These are phyloP conservation scores for Zeugodacus cucurbitae DNA, from an alignment of 1,140 invertebrate genomes.

Conservation along the genomic window DNA sequence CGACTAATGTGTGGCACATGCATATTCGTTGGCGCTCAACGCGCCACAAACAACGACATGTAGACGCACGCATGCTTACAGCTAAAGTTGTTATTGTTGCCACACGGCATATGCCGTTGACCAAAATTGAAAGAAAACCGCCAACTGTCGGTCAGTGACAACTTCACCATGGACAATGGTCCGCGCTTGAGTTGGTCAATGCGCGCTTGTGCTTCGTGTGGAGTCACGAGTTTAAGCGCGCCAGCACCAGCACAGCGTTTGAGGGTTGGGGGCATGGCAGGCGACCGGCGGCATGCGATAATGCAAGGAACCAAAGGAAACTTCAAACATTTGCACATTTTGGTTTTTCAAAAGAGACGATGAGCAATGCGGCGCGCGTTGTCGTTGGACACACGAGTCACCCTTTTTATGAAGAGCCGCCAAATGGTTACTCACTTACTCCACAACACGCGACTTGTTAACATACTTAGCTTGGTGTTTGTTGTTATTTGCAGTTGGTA, in stretches of 20 bases:
- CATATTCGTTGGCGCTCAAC: background rate
- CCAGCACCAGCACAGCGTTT: background rate
- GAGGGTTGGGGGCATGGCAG: background rate
- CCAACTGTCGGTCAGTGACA: background rate
- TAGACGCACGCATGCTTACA: background rate
- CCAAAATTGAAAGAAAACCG: background rate
- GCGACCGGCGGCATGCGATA: background rate
- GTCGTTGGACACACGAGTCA: slow-evolving; percentile 11
- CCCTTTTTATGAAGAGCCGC: background rate
- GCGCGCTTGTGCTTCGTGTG: background rate
- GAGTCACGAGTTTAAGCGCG: background rate
- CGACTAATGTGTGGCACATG: background rate
- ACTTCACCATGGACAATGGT: background rate
- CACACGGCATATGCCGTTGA: background rate
- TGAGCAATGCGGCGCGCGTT: background rate
- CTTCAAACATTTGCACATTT: slow-evolving; percentile 31
- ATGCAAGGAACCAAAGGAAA: background rate
- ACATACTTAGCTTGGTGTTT: background rate
- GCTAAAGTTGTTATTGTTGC: background rate
- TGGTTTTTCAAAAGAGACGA: background rate
- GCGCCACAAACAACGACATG: background rate
- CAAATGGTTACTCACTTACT: background rate
- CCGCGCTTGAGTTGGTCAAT: slow-evolving; percentile 8
- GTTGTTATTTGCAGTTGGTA: background rate
- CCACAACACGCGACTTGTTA: background rate